Percentiles rank a stretch among this genome's conserved stretches.
These are phyloP conservation scores for Rhynchonema sp. DNA, from an alignment of 2,888 invertebrate species.

Conservation along the genomic window DNA sequence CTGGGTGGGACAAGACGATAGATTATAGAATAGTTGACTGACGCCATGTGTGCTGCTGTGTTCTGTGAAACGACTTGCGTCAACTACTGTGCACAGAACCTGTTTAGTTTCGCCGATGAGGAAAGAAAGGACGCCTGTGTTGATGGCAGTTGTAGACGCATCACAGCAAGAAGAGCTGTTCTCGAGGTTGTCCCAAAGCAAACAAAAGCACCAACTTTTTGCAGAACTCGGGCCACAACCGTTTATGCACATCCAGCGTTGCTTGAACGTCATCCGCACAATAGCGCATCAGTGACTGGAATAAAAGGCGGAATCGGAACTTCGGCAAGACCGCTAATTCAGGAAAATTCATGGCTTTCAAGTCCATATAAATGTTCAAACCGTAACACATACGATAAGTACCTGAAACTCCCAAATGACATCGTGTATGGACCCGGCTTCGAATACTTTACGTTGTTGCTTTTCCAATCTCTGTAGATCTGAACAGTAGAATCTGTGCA, in stretches of 20 bases:
- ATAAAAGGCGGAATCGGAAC: too few relatives aligned
- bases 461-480: not conserved
- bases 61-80: too few relatives aligned
- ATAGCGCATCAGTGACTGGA: constrained; percentile 52
- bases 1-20: constrained; percentile 15
- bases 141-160: not conserved
- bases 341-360: too few relatives aligned
- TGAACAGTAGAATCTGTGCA: not conserved
- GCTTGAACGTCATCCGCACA: constrained; percentile 73
- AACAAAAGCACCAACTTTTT: too few relatives aligned
- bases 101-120: too few relatives aligned
- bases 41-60: not conserved
- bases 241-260: constrained; percentile 51
- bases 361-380: too few relatives aligned
- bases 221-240: constrained; percentile 55
- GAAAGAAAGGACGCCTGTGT: too few relatives aligned
- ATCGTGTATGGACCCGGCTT: not conserved
- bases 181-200: too few relatives aligned
- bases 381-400: too few relatives aligned
- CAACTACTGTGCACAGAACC: too few relatives aligned
- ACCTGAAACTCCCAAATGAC: not conserved
- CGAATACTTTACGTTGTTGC: not conserved
- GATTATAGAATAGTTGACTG: too few relatives aligned
- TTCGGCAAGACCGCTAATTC: too few relatives aligned
- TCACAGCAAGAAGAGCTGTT: not conserved